Base-by-base conservation (phyloP, 2,113 vertebrate genomes). In the Etia nguti region DNA sequence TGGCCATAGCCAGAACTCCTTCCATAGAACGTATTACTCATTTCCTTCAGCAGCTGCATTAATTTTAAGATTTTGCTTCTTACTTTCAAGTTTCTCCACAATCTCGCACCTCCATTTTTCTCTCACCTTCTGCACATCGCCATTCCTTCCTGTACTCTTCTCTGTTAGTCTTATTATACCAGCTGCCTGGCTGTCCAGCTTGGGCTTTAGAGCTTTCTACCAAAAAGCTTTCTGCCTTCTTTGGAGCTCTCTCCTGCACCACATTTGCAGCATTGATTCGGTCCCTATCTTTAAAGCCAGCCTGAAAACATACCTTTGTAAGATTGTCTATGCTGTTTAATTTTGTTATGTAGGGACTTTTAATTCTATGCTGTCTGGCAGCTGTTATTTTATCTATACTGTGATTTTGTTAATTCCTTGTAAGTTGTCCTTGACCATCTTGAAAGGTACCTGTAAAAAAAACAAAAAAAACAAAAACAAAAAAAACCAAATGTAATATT, bases 341-440 rank as follows among this genome's bases (percentile, higher is more conserved):
- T 65, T 36, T 36, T 62, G 0, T 10, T 20, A 20, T 62, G 59
- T 65, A 1, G 31, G 12, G 31, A 65, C 11, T 65, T 65, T 36
- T 36, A 65, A 65, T 65, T 65, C 4, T 36, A 4, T 65, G 36
- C 20, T 41, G 62, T 68, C n/a, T 41, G 41, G 20, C 62, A 68
- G 6, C 36, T 68, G 36, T 68, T 68, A 68, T 68, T 22, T 68
- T 41, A 41, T 68, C 20, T 6, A 41, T 41, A 68, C 2, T 15
- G 4, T 41, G 36, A 3, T 68, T 68, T 68, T 41, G 11, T 38
- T 13, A 22, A 68, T 68, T 68, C 11, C 60, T 38, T 0, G 2
- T 38, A 68, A 68, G 10, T 38, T 65, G 60, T n/a, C 60, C 60
- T 8, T 8, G 20, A 0, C 20, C 18, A 15, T 68, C 0, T 0